Evolutionary conservation across 2,888 invertebrate genomes (phyloP).

Genomic region (Pachycephus smyrnensis): DNA sequence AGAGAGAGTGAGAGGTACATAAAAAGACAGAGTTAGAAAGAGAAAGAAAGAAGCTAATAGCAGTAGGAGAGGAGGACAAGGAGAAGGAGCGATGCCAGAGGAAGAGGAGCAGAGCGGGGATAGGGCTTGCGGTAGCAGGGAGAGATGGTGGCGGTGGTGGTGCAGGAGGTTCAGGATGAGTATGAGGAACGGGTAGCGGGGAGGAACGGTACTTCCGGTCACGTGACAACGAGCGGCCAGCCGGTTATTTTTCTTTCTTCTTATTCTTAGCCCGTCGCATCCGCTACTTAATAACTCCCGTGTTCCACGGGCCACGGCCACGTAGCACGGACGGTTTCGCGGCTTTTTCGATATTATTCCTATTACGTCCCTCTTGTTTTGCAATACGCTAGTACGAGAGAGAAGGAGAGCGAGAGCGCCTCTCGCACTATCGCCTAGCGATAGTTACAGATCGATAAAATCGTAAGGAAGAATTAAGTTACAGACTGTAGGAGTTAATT

Average conservation of each 20-base stretch:
- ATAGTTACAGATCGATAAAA: no score
- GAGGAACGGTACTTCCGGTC: slow-evolving; percentile 62
- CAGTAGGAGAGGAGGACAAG: not conserved
- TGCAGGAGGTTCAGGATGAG: not conserved
- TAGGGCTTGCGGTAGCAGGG: no score
- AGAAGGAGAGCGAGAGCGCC: no score
- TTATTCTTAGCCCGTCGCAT: slow-evolving; percentile 65
- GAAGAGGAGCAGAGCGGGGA: not conserved
- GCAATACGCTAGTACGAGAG: no score
- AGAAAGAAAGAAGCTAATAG: no score
- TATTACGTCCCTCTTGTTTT: no score
- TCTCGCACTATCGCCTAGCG: no score
- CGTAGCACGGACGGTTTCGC: slow-evolving; percentile 14
- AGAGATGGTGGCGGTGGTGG: not conserved
- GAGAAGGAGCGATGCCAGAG: not conserved
- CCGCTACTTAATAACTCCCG: slow-evolving; percentile 61
- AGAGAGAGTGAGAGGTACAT: no score
- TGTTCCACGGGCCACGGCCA: slow-evolving; percentile 40
- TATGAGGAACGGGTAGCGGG: slow-evolving; percentile 3
- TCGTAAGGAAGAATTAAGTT: no score
- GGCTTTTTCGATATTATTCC: no score
- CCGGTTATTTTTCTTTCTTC: slow-evolving; percentile 66
- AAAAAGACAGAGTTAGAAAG: no score
- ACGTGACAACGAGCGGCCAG: slow-evolving; percentile 60
- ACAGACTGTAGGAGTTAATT: no score